A percentile compares a stretch with the other conserved stretches of the same genome.
phyloP scores from a whole-genome alignment of 2,888 invertebrate species.

The Ptychoptera albimana region DNA sequence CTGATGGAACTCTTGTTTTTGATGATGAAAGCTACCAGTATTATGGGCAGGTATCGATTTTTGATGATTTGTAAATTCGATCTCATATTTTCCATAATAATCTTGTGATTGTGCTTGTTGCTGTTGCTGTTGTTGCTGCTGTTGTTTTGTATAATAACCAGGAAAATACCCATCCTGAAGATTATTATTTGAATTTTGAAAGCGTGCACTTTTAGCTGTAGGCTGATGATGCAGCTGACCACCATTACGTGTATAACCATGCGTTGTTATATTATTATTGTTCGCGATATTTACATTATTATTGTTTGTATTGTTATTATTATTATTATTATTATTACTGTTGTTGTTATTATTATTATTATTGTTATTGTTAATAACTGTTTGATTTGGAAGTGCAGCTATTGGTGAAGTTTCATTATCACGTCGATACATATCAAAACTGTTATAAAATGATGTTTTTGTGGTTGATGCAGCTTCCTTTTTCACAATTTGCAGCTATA shows the following conservation, averaged over 20 bases:
- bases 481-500: background rate
- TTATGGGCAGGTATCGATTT: background rate
- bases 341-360: conserved; percentile 11
- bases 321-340: too few species aligned
- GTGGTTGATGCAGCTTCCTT: conserved; percentile 21
- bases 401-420: conserved; percentile 10
- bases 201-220: background rate
- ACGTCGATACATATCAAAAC: conserved; percentile 20
- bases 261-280: background rate
- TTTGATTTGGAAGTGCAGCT: conserved; percentile 3
- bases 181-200: conserved; percentile 1
- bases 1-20: conserved; percentile 12
- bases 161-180: conserved; percentile 19
- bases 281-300: conserved; percentile 8
- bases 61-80: conserved; percentile 16
- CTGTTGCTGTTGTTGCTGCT: conserved; percentile 13
- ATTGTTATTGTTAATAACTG: background rate
- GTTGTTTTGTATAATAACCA: conserved; percentile 19
- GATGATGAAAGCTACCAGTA: background rate
- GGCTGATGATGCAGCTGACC: conserved; percentile 6
- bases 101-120: conserved; percentile 18
- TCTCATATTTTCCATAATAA: conserved; percentile 29
- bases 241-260: background rate
- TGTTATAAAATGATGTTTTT: conserved; percentile 23
- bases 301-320: conserved; percentile 11